Evolutionary conservation across 1,140 invertebrate genomes (phyloP).

Genomic region (Anoplolepis gracilipes): DNA sequence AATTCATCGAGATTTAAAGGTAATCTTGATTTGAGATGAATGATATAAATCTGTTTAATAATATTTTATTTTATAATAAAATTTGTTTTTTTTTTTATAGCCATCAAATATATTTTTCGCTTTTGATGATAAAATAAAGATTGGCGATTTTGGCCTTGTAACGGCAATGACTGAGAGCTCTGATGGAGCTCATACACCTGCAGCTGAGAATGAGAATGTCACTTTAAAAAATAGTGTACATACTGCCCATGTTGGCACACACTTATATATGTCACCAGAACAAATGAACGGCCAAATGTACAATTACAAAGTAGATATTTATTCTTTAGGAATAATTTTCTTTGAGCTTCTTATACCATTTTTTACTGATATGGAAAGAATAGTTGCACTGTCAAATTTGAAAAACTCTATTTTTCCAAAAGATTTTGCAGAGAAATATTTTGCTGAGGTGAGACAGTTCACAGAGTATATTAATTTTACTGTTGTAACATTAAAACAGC

Average conservation of each 20-base stretch:
- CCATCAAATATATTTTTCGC: conserved; percentile 99
- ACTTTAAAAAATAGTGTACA: conserved; percentile 82
- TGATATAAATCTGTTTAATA: conserved; percentile 24
- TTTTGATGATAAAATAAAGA: conserved; percentile 95
- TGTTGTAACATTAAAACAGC: neutral
- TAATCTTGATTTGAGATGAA: conserved; percentile 75
- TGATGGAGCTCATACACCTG: conserved; percentile 81
- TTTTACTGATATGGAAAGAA: conserved; percentile 95
- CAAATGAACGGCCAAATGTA: conserved; percentile 93
- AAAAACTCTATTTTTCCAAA: conserved; percentile 90
- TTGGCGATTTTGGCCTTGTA: conserved; percentile 98
- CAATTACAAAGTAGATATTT: conserved; percentile 98
- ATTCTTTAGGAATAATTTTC: conserved; percentile 96
- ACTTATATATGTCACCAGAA: conserved; percentile 99
- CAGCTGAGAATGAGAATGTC: conserved; percentile 69
- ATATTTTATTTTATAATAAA: conserved; percentile 21
- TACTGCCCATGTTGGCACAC: conserved; percentile 93
- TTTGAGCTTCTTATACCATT: conserved; percentile 97
- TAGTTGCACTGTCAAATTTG: conserved; percentile 88
- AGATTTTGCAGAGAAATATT: conserved; percentile 88
- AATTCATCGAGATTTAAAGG: conserved; percentile 98
- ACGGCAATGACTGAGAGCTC: conserved; percentile 92
- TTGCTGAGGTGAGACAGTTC: conserved; percentile 88
- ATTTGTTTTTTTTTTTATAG: conserved; percentile 83
- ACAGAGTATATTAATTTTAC: neutral